Base-by-base conservation (phyloP, 1,140 invertebrate species). In the Listronotus oregonensis region DNA sequence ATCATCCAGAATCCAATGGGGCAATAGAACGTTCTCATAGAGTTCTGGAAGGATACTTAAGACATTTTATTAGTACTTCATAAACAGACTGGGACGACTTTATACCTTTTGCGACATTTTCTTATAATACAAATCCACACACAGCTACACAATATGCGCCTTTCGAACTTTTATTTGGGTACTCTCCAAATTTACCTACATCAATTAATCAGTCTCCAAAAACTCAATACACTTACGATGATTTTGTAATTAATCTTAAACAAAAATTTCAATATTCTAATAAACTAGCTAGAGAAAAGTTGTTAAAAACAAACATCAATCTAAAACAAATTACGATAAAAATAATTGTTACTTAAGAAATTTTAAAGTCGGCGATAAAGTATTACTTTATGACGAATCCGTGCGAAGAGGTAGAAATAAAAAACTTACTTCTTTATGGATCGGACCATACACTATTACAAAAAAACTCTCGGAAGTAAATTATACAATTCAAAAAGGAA, bases 91-190 rank as follows among this genome's bases (percentile, higher is more conserved):
- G 21, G 21, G 21, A 27, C 21, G 21, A 72, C 10, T 75, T 60
- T 17, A 7, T 80, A 0, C 70, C 69, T 1, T 70, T 69, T 37
- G 62, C 68, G 6, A 18, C 69, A 21, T n/a, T 50, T 12, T 42
- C 62, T 6, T 72, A 72, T 55, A 55, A 32, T 14, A 68, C 73
- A 0, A 67, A 70, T 21, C 21, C 66, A 5, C 79, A 82, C 34
- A 60, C 57, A 21, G 34, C 66, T 0, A 80, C 78, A 2, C n/a
- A 71, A 6, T 72, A 69, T 10, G 66, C 49, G 12, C 68, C 66
- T n/a, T 71, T 66, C 47, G 67, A 60, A 42, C 52, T 75, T 31
- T 10, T 73, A n/a, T 68, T 52, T 52, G 71, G 46, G 6, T 12
- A 37, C 7, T 10, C 34, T 8, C 46, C 46, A 11, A 49, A 49